Conservation (phyloP, 2,797 vertebrate genomes). For the Macrochelys suwanniensis region DNA sequence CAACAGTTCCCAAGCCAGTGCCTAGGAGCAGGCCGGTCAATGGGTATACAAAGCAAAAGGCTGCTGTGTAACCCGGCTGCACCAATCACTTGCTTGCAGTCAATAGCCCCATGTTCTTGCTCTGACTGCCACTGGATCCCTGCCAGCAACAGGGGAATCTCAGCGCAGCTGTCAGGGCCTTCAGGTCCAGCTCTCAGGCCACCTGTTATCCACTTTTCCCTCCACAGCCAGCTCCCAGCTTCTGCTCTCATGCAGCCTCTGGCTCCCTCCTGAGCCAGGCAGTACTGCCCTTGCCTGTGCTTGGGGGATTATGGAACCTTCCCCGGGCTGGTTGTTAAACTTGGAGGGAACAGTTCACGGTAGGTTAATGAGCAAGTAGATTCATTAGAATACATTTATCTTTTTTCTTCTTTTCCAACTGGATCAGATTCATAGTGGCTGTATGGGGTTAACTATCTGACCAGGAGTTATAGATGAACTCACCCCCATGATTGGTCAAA, state of each 20-base stretch:
- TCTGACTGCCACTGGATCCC: not conserved
- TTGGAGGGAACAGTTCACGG: not conserved
- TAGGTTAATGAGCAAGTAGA: rapidly evolving
- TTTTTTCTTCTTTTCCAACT: not conserved
- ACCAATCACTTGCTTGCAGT: not conserved
- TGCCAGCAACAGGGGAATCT: not conserved
- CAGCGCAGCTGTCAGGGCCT: not conserved
- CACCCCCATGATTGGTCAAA: not conserved
- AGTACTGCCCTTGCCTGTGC: not conserved
- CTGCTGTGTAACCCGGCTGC: not conserved
- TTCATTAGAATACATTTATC: not conserved
- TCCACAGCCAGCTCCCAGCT: not conserved
- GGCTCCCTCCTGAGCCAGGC: not conserved
- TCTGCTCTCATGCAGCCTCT: not conserved
- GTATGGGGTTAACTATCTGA: rapidly evolving
- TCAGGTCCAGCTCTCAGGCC: not conserved
- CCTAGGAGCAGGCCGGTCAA: not conserved
- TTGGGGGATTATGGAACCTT: not conserved
- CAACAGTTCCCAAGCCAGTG: not conserved
- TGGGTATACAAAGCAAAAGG: not conserved
- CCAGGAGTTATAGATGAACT: not conserved
- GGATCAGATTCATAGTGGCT: not conserved
- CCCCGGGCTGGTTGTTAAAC: not conserved
- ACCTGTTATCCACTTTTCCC: not conserved
- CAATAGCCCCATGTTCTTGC: not conserved